A percentile compares a stretch with the other conserved stretches of the same genome.
These are phyloP conservation scores for Bombylius discolor DNA, from an alignment of 2,888 invertebrate genomes.

Conservation along the genomic window DNA sequence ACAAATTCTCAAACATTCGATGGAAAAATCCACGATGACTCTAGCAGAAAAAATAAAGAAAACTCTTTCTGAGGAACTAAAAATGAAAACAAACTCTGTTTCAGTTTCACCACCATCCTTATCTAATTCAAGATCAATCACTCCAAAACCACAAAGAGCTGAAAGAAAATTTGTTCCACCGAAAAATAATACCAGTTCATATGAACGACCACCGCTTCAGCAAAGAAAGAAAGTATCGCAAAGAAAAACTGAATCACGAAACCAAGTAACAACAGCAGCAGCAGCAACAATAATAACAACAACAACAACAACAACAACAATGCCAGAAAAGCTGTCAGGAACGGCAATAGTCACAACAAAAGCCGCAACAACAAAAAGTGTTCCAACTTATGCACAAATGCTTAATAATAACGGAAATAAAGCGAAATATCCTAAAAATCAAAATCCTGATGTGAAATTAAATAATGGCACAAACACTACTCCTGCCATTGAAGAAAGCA, in stretches of 20 bases:
- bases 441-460: neutral
- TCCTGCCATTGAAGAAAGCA: neutral
- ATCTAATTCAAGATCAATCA: neutral
- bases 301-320: neutral
- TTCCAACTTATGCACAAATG: constrained; percentile 13
- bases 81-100: neutral
- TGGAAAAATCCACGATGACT: constrained; percentile 2
- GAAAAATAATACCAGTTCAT: neutral
- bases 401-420: constrained; percentile 1
- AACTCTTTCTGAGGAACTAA: constrained; percentile 1
- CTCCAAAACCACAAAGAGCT: neutral
- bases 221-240: neutral
- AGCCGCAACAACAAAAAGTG: neutral
- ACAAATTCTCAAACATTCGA: neutral
- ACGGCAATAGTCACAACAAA: neutral
- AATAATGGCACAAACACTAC: neutral
- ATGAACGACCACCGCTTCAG: neutral
- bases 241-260: neutral
- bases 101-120: neutral
- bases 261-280: neutral
- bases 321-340: too few species aligned
- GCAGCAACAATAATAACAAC: neutral
- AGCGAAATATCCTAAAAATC: neutral
- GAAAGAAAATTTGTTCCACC: neutral
- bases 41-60: constrained; percentile 11